Percentiles rank a stretch among this genome's conserved stretches.
phyloP scores from a whole-genome alignment of 2,797 vertebrate genomes.

The Scarus forsteni region DNA sequence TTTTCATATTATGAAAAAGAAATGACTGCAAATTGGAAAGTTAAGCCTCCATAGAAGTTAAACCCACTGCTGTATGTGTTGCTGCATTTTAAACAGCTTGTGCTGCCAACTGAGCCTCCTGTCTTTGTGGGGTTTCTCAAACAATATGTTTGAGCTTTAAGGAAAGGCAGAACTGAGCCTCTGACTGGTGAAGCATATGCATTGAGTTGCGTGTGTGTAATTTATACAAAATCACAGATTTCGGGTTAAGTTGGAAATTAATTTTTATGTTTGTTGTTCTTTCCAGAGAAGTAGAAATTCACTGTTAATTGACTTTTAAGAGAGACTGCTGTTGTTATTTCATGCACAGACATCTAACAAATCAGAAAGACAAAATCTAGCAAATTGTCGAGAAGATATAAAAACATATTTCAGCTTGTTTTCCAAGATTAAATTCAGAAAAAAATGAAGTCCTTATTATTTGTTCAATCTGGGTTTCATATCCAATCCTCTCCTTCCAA shows the following conservation, averaged over 20 bases:
- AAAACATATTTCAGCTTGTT: not conserved
- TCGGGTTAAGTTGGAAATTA: not conserved
- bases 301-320: slow-evolving; percentile 27
- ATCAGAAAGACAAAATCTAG: not conserved
- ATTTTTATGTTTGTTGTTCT: slow-evolving; percentile 1
- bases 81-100: slow-evolving; percentile 41
- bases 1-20: slow-evolving; percentile 56
- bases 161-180: slow-evolving; percentile 7
- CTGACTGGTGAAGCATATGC: slow-evolving; percentile 24
- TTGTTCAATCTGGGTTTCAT: not conserved
- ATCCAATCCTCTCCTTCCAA: not conserved
- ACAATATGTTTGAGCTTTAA: slow-evolving; percentile 36
- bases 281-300: not conserved
- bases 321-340: slow-evolving; percentile 25
- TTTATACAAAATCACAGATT: slow-evolving; percentile 21
- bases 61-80: slow-evolving; percentile 40
- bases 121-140: slow-evolving; percentile 16
- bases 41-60: slow-evolving; percentile 58
- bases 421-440: not conserved
- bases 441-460: not conserved
- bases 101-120: slow-evolving; percentile 38
- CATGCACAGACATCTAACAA: slow-evolving; percentile 12
- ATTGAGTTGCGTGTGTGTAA: slow-evolving; percentile 21
- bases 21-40: slow-evolving; percentile 68
- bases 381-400: not conserved